Base-by-base conservation (phyloP, 2,888 invertebrate species). In the Xylophagus ater region DNA sequence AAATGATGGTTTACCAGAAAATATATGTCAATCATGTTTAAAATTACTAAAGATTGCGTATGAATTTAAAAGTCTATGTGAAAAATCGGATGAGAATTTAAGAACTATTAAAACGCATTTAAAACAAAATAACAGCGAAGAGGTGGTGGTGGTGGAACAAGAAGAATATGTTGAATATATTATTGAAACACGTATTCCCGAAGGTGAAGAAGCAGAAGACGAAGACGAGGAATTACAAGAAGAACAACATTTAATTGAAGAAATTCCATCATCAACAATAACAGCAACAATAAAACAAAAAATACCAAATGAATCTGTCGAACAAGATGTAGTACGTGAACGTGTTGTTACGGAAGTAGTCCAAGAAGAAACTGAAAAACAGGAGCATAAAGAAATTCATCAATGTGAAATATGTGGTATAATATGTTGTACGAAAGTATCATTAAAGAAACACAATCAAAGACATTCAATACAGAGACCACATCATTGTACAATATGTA, bases 361-460 rank as follows among this genome's bases (percentile, higher is more conserved):
- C 17, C 30, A 29, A 34, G 32, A 25, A 25, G 29, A 21, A 31
- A 3, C 29, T 9, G 21, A 31, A 14, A 31, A 25, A 12, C 23
- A 20, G 8, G 37, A 30, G 2, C 36, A 34, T 2, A n/a, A 17
- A 20, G 35, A 42, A 13, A 29, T 41, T 8, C 43, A 43, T 43
- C 44, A 44, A 37, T 48, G 48, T 24, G 42, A 46, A 29, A 30
- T 39, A 4, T 48, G 48, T 21, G 43, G 42, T 8, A 43, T 40
- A n/a, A 40, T 48, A 37, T 46, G 40, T 26, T 41, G 42, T 23
- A 45, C 45, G 34, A 29, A 35, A 29, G 14, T 23, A 10, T 37
- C 39, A 12, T 26, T 44, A 14, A 44, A 38, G 19, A 42, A 44
- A 14, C 47, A 47, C 15, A 44, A 42, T 14, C 34, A 42, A 17